phyloP scores from a whole-genome alignment of 2,888 invertebrate genomes.

The Pristionchus fissidentatus region DNA sequence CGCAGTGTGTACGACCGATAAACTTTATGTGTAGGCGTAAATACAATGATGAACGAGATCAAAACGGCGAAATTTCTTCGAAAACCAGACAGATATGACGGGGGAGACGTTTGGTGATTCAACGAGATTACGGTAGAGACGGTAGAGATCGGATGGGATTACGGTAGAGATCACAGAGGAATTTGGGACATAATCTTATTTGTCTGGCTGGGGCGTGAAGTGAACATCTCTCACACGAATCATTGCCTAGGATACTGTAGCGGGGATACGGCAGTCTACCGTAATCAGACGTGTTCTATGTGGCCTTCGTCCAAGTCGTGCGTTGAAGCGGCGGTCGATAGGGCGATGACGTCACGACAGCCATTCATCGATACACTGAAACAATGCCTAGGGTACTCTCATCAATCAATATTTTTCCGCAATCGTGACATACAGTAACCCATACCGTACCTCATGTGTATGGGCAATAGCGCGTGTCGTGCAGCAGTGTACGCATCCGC shows the following conservation, averaged over 20 bases:
- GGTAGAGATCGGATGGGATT: neutral
- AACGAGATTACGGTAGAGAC: neutral
- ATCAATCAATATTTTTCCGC: neutral
- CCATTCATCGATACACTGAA: conserved; percentile 68
- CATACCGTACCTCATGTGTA: conserved; percentile 61
- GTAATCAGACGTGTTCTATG: conserved; percentile 22
- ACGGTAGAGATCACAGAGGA: neutral
- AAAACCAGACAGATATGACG: conserved; percentile 18
- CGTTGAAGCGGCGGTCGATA: conserved; percentile 61
- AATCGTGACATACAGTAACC: neutral
- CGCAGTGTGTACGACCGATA: conserved; percentile 30
- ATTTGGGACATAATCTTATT: neutral
- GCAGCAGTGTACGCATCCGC: conserved; percentile 60
- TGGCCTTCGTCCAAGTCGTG: conserved; percentile 42
- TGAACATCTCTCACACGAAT: too few relatives aligned
- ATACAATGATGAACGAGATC: neutral
- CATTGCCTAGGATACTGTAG: too few relatives aligned
- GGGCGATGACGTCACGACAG: conserved; percentile 65
- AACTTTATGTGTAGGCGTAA: conserved; percentile 27
- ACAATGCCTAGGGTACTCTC: neutral
- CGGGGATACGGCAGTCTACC: conserved; percentile 1
- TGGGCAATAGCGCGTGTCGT: conserved; percentile 58
- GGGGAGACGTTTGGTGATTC: conserved; percentile 18
- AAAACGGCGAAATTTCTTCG: neutral
- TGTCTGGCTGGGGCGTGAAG: too few relatives aligned